A percentile compares a stretch with the other conserved stretches of the same genome.
phyloP scores from a whole-genome alignment of 1,140 invertebrate genomes.

The Zaprionus ornatus region DNA sequence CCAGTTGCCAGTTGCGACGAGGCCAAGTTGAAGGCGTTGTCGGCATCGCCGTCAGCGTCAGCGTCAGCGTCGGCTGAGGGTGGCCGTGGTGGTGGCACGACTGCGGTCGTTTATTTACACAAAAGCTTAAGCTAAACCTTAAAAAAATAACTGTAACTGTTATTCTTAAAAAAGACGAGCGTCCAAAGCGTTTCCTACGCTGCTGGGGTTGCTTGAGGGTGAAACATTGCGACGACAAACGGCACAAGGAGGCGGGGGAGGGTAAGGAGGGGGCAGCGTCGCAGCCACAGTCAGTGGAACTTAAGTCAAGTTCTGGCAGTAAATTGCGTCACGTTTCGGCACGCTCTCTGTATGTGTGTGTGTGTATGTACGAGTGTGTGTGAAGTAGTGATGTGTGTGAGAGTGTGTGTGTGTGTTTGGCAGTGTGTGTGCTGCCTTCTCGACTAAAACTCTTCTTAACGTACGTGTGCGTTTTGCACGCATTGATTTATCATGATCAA shows the following conservation, averaged over 20 bases:
- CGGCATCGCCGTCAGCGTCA: background rate
- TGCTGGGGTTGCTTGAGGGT: constrained; percentile 71
- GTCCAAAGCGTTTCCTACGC: constrained; percentile 27
- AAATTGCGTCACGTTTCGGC: constrained; percentile 81
- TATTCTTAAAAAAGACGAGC: constrained; percentile 71
- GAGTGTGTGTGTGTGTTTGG: constrained; percentile 49
- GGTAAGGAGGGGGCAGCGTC: constrained; percentile 19
- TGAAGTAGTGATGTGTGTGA: constrained; percentile 69
- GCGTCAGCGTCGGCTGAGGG: background rate
- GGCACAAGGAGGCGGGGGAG: constrained; percentile 12
- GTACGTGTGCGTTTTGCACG: constrained; percentile 81
- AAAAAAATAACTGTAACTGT: constrained; percentile 82
- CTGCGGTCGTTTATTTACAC: constrained; percentile 82
- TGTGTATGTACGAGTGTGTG: constrained; percentile 5
- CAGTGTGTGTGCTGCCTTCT: constrained; percentile 47
- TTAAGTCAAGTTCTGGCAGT: constrained; percentile 80
- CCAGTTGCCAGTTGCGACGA: background rate
- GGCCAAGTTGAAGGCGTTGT: constrained; percentile 20
- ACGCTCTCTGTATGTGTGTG: constrained; percentile 42
- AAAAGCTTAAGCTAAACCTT: constrained; percentile 83
- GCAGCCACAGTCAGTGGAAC: constrained; percentile 43
- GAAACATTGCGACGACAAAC: constrained; percentile 35
- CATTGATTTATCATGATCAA: constrained; percentile 83
- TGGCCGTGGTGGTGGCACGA: constrained; percentile 61
- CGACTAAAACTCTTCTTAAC: constrained; percentile 48